Evolutionary conservation across 2,113 vertebrate genomes (phyloP), one percentile per base, ranked within the genome.

Genomic region (Otis tarda): DNA sequence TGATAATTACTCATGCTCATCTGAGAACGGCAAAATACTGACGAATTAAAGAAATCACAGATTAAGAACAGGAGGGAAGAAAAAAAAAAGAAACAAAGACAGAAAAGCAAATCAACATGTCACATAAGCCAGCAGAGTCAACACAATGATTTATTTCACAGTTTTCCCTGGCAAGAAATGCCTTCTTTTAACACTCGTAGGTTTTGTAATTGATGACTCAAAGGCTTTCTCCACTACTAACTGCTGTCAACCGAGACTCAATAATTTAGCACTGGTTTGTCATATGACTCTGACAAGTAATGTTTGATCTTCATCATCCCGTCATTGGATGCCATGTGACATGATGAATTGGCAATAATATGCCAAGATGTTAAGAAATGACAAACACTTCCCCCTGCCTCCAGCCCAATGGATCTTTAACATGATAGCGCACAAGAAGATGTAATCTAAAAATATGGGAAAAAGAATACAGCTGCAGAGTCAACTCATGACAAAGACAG

Each of bases 201-300:
- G 14, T 75, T 92, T 80, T 83, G 43, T 63, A 93, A 90, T 9
- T 71, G 88, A 75, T 75, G 39, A 77, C 60, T 96, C 63, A 52
- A 89, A 93, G 47, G 33, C 35, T 39, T 79, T 79, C 70, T 56
- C 33, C 52, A 64, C 35, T 53, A 45, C 45, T 65, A 93, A 76
- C 49, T 49, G 59, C 71, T 93, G 67, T 80, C 85, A 92, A 20
- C n/a, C 0, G 1, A 70, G 55, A 86, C 49, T 75, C 85, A 77
- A 5, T 90, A 96, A 90, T 92, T 95, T 71, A 93, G 43, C 60
- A 11, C 15, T 60, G 49, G 12, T 80, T 87, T 94, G 23, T 78
- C 41, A 74, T 24, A 56, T 4, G 30, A 64, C 52, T 82, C 43
- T 83, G 83, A 89, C 79, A 87, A 93, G 39, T 12, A 71, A 71